These are phyloP conservation scores for Geopemphigus sp. DNA, from an alignment of 1,140 invertebrate genomes.

Conservation along the genomic window DNA sequence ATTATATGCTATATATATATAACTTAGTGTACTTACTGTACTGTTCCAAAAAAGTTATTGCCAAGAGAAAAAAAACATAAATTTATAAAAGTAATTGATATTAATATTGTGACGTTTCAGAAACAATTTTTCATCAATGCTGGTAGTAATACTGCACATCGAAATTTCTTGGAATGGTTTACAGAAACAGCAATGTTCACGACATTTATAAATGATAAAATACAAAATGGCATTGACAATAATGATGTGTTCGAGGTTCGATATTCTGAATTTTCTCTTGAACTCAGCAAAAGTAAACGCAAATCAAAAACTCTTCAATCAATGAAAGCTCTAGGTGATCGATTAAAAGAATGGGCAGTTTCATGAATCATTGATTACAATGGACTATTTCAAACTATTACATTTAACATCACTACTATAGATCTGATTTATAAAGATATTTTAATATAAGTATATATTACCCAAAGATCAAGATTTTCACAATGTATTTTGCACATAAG, in stretches of 20 bases:
- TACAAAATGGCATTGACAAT: conserved; percentile 47
- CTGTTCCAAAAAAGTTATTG: too few species aligned
- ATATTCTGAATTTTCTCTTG: conserved; percentile 33
- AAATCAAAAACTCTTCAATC: conserved; percentile 34
- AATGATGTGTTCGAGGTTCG: conserved; percentile 50
- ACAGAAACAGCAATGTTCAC: conserved; percentile 78
- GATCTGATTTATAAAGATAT: not conserved
- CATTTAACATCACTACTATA: not conserved
- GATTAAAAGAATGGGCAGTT: conserved; percentile 40
- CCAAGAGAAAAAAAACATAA: too few species aligned
- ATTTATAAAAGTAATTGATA: too few species aligned
- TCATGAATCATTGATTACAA: conserved; percentile 1
- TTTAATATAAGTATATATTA: conserved; percentile 27
- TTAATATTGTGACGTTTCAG: conserved; percentile 56
- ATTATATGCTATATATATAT: too few species aligned
- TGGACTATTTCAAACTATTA: too few species aligned
- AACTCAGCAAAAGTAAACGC: conserved; percentile 33
- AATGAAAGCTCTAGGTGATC: conserved; percentile 30
- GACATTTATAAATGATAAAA: conserved; percentile 55
- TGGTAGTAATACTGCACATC: conserved; percentile 63
- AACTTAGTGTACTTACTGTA: too few species aligned
- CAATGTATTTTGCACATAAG: conserved; percentile 3
- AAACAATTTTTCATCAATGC: conserved; percentile 64
- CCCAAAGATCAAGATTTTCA: conserved; percentile 28
- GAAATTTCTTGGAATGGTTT: conserved; percentile 78